These are phyloP conservation scores for Gryon sp. DNA, from an alignment of 1,140 invertebrate genomes.

Conservation along the genomic window DNA sequence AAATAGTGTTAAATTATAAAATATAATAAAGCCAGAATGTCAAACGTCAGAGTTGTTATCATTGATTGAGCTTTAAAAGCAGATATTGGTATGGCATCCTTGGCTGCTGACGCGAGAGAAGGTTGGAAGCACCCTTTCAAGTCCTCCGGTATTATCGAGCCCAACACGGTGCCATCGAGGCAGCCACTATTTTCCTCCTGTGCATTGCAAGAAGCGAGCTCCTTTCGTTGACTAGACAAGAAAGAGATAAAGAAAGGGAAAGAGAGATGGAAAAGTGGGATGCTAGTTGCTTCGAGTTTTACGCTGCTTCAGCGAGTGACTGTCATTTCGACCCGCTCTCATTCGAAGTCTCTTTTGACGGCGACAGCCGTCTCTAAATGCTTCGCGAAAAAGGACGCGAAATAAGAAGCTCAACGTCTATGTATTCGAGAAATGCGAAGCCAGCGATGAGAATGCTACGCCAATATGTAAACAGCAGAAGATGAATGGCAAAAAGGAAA, in stretches of 20 bases:
- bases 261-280: background rate
- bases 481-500: conserved; percentile 16
- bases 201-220: conserved; percentile 17
- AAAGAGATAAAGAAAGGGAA: conserved; percentile 13
- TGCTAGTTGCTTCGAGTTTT: conserved; percentile 40
- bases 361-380: conserved; percentile 55
- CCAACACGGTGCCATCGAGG: conserved; percentile 67
- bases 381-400: conserved; percentile 53
- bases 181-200: conserved; percentile 59
- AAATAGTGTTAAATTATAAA: no score
- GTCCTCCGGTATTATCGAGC: conserved; percentile 69
- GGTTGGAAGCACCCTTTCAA: conserved; percentile 67
- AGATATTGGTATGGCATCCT: conserved; percentile 64
- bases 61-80: conserved; percentile 68
- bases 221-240: conserved; percentile 39
- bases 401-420: conserved; percentile 54
- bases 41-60: conserved; percentile 32
- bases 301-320: conserved; percentile 33
- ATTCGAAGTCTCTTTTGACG: conserved; percentile 55
- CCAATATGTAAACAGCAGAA: conserved; percentile 45
- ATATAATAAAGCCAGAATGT: no score
- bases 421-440: conserved; percentile 45
- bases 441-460: conserved; percentile 37
- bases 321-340: conserved; percentile 37
- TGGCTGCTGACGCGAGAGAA: conserved; percentile 46